These are phyloP conservation scores for Limosa lapponica DNA, from an alignment of 2,797 vertebrate species.

Conservation along the genomic window DNA sequence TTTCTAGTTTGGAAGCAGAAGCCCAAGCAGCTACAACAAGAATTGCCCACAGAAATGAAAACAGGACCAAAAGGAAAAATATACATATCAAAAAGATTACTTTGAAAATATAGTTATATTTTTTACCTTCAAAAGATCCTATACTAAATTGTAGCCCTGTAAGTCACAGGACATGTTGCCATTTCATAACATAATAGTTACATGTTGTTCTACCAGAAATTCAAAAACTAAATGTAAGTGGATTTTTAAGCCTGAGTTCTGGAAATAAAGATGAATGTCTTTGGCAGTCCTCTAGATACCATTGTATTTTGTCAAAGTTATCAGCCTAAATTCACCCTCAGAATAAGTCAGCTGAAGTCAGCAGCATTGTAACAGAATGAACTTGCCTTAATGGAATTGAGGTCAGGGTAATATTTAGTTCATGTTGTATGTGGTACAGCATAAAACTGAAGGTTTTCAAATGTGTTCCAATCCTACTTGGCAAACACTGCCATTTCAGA, in stretches of 20 bases:
- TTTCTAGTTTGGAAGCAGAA: background rate
- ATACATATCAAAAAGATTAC: background rate
- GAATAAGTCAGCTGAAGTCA: background rate
- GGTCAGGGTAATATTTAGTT: background rate
- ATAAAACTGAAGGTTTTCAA: background rate
- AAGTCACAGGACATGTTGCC: background rate
- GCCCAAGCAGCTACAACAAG: background rate
- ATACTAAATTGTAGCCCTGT: background rate
- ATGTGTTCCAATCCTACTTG: background rate
- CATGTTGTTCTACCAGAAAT: background rate
- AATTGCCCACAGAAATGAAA: background rate
- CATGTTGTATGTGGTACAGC: background rate
- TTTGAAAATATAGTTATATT: background rate
- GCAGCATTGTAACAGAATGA: background rate
- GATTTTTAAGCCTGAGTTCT: background rate
- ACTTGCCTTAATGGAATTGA: background rate
- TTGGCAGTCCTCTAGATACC: background rate
- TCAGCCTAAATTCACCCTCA: background rate
- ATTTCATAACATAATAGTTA: background rate
- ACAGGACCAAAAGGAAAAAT: background rate
- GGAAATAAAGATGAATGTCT: background rate
- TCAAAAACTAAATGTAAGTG: background rate
- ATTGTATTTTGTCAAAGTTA: background rate
- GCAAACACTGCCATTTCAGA: background rate
- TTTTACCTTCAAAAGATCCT: background rate